A percentile compares a stretch with the other conserved stretches of the same genome.
Evolutionary conservation across 2,888 invertebrate species (phyloP).

Genomic region (Pharmacophagus antenor): DNA sequence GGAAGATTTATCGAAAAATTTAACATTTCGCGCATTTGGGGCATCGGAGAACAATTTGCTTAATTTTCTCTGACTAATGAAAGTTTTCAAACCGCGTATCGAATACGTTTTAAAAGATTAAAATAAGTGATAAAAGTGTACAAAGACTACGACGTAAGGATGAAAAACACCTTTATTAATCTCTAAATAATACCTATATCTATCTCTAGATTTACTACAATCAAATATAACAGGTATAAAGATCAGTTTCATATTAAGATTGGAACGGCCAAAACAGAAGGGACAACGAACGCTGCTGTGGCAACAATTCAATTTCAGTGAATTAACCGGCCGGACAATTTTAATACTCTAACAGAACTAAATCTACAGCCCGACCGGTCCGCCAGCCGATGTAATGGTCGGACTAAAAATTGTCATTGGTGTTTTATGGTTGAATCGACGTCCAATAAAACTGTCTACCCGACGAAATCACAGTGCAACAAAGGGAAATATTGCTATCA

Average conservation of each 20-base stretch:
- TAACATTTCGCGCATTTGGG: neutral
- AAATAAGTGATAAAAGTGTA: neutral
- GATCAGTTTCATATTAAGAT: neutral
- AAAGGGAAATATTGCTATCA: conserved; percentile 53
- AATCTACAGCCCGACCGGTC: conserved; percentile 22
- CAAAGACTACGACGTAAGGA: neutral
- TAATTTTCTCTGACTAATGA: too few relatives aligned
- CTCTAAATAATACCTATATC: neutral
- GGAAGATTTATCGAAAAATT: conserved; percentile 23
- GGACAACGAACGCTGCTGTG: conserved; percentile 16
- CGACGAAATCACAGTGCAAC: conserved; percentile 31
- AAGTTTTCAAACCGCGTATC: too few relatives aligned
- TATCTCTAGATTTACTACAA: neutral
- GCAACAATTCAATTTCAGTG: conserved; percentile 25
- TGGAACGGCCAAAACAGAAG: conserved; percentile 7
- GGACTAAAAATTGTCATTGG: conserved; percentile 27
- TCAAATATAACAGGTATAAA: neutral
- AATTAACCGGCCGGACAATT: conserved; percentile 28
- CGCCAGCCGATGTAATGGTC: conserved; percentile 22
- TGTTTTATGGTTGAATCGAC: conserved; percentile 28
- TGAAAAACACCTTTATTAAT: neutral
- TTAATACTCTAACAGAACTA: conserved; percentile 25
- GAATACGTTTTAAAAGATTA: neutral
- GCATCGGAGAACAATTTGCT: neutral
- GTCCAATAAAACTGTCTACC: conserved; percentile 30